Evolutionary conservation across 2,888 invertebrate species (phyloP), one percentile per base, ranked within the genome.

Genomic region (Mesodorylaimus sp.): DNA sequence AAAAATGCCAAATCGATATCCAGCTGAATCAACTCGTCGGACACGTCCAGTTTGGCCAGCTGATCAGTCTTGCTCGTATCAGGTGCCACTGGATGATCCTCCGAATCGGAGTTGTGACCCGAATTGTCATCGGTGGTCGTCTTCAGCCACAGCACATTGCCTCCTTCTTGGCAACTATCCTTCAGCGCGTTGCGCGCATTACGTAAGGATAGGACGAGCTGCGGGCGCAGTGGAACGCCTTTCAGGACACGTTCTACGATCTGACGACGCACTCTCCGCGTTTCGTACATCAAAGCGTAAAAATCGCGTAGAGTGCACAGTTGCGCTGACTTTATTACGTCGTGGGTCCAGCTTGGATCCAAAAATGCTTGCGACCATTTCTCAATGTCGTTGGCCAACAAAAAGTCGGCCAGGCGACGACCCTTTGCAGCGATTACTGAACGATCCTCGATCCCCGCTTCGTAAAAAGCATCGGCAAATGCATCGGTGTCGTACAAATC

Each of bases 311-410:
- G 55, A 16, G 59, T 58, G n/a, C 55, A 50, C 2, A 62, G 49
- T 54, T 59, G 3, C 3, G 44, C 10, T 3, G n/a, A 16, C 48
- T 59, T 52, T 44, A 64, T 61, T 41, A 64, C 64, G 25, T 60
- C 56, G 51, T 64, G 63, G 10, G 62, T 62, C 64, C 64, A 64
- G 41, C 57, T 54, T 2, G 64, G 64, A 51, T 64, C 64, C 49
- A 64, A 52, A 50, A 61, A 61, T n/a, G 57, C 56, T 10, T 55
- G 50, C 36, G 58, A 58, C 61, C 61, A 61, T 47, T 60, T 59
- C 32, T 60, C 61, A 44, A 63, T 63, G 52, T 64, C 64, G 50
- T 64, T 62, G 21, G 59, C 59, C 56, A 62, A 56, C 24, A 65
- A 58, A 55, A 64, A 64, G 52, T 64, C 59, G 52, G 61, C 53